phyloP scores from a whole-genome alignment of 23 tunicate species.

The Clavelina lepadiformis region DNA sequence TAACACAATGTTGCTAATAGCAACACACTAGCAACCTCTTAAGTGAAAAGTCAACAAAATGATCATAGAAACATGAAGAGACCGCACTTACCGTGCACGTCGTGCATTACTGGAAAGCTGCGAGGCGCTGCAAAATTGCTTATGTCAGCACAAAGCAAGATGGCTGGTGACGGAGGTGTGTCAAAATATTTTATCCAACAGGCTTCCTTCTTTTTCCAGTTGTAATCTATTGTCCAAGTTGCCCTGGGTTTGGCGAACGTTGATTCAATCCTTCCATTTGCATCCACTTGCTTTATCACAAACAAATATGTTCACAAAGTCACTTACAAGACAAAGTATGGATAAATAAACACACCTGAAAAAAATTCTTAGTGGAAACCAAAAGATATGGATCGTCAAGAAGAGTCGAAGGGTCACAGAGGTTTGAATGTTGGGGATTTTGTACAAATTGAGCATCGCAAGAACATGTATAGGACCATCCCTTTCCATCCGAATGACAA shows the following conservation, averaged over 20 bases:
- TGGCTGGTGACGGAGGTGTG: background rate
- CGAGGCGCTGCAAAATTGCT: constrained; percentile 1
- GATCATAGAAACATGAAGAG: too few species aligned
- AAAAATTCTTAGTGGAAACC: background rate
- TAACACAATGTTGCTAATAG: too few species aligned
- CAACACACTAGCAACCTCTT: too few species aligned
- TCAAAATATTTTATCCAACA: constrained; percentile 12
- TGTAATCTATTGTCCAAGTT: constrained; percentile 19
- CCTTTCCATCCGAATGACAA: background rate
- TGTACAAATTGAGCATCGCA: constrained; percentile 8
- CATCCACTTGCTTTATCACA: too few species aligned
- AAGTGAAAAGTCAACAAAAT: too few species aligned
- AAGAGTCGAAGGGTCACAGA: background rate
- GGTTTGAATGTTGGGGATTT: background rate
- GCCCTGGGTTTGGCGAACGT: too few species aligned
- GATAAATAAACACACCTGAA: constrained; percentile 18
- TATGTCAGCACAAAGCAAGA: constrained; percentile 10
- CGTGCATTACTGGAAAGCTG: too few species aligned
- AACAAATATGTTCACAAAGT: too few species aligned
- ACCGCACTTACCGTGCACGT: constrained; percentile 7
- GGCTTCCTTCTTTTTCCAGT: background rate
- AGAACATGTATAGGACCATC: constrained; percentile 20
- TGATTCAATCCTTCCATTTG: too few species aligned
- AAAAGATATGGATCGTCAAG: constrained; percentile 9
- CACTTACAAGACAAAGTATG: too few species aligned